These are phyloP conservation scores for Thalassoma bifasciatum DNA, from an alignment of 2,113 vertebrate genomes.

Conservation along the genomic window DNA sequence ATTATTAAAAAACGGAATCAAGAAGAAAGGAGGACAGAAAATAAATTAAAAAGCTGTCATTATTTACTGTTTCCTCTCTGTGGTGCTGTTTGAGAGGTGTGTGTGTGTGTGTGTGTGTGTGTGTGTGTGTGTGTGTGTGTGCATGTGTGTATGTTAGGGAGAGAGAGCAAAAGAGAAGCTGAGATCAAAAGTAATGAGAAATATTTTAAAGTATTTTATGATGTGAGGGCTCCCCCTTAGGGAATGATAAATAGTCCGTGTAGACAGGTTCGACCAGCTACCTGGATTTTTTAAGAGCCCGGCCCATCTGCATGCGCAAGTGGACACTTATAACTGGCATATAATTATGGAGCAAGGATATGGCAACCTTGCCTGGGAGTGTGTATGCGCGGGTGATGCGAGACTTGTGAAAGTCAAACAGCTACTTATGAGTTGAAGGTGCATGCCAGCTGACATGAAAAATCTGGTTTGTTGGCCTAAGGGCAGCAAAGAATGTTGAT, in stretches of 20 bases:
- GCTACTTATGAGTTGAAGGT: slow-evolving; percentile 85
- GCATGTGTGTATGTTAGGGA: too few relatives aligned
- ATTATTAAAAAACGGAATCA: slow-evolving; percentile 2
- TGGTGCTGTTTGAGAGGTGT: neutral
- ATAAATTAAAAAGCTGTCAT: slow-evolving; percentile 16
- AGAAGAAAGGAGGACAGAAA: neutral
- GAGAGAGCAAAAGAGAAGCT: neutral
- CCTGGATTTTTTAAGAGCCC: slow-evolving; percentile 70
- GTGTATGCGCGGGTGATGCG: slow-evolving; percentile 72
- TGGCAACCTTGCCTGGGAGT: slow-evolving; percentile 83
- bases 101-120: neutral
- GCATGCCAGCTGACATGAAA: slow-evolving; percentile 84
- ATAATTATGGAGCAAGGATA: slow-evolving; percentile 83
- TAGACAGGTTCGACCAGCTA: slow-evolving; percentile 70
- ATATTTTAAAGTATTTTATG: slow-evolving; percentile 64
- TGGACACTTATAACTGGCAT: slow-evolving; percentile 82
- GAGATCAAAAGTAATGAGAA: slow-evolving; percentile 56
- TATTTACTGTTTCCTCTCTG: slow-evolving; percentile 6
- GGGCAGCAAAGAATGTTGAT: slow-evolving; percentile 80
- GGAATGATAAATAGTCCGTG: slow-evolving; percentile 67
- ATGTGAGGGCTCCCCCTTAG: slow-evolving; percentile 53
- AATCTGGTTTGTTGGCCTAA: slow-evolving; percentile 84
- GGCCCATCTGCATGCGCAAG: slow-evolving; percentile 83
- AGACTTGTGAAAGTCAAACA: slow-evolving; percentile 88
- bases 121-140: neutral